Base-by-base conservation (phyloP, 1,140 invertebrate species). In the Bilobella aurantiaca region DNA sequence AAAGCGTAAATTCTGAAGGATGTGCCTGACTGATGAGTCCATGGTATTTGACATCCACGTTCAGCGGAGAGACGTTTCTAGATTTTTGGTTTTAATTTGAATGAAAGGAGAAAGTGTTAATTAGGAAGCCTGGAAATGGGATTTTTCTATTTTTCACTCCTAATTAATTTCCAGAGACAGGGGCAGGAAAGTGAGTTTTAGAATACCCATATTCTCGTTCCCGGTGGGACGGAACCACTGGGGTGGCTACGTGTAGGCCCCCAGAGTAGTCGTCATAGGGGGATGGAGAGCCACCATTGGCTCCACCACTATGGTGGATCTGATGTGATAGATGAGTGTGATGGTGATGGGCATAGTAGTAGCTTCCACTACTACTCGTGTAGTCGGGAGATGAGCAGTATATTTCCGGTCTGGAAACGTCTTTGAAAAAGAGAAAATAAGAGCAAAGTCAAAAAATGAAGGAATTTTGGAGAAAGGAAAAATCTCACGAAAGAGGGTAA, bases 371-470 rank as follows among this genome's bases (percentile, higher is more conserved):
- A 53, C 14, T 3, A 53, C 8, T 42, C 18, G 8, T 23, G 25
- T 53, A 53, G 12, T 53, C 49, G 25, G 49, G 49, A 53, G 49
- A 53, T 16, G 49, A 53, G 21, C 49, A 53, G 23, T 53, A 53
- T 23, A 53, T 53, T 53, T 53, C 49, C 49, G 49, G 49, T 53
- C 49, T 53, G 12, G 49, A 53, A 53, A 53, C 49, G 25, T 53
- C 49, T 53, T 53, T 16, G n/a, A 42, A 42, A 42, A 42, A n/a
- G n/a, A 42, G n/a, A 42, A 42, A 42, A 42, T 12, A 42, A n/a
- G n/a, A n/a, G n/a, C 34, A 42, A 42, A 42, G 8, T 42, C 34
- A 42, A 42, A 42, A 42, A 12, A 42, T 42, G 8, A 42, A n/a
- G n/a, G n/a, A n/a, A n/a, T n/a, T n/a, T n/a, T n/a, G n/a, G n/a